phyloP scores from a whole-genome alignment of 2,797 vertebrate species.

The Etheostoma nigrum region DNA sequence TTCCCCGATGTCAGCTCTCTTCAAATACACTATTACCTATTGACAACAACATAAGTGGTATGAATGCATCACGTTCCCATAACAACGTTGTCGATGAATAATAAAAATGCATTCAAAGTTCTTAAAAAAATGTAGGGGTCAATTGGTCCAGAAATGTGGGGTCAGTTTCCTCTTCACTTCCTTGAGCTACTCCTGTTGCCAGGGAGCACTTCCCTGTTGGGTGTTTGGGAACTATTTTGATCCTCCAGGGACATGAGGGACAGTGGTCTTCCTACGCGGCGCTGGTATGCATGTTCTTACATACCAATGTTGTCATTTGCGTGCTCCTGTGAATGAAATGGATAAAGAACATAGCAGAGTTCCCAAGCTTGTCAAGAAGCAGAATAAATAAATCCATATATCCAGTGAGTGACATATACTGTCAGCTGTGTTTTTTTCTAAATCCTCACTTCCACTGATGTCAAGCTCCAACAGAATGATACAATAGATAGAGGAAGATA shows the following conservation, averaged over 20 bases:
- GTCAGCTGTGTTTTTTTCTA: slow-evolving; percentile 11
- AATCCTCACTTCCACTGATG: slow-evolving; percentile 9
- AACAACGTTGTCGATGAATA: slow-evolving; percentile 57
- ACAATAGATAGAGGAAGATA: background rate
- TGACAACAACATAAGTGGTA: slow-evolving; percentile 41
- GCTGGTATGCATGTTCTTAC: slow-evolving; percentile 58
- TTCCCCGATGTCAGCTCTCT: slow-evolving; percentile 4
- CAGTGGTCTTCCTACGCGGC: slow-evolving; percentile 43
- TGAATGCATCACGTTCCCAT: slow-evolving; percentile 53
- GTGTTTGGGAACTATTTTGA: slow-evolving; percentile 65
- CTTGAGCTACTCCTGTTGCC: slow-evolving; percentile 62
- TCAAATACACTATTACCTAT: slow-evolving; percentile 15
- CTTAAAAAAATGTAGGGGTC: slow-evolving; percentile 55
- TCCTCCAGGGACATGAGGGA: slow-evolving; percentile 57
- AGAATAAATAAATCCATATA: slow-evolving; percentile 28
- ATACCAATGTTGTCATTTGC: slow-evolving; percentile 53
- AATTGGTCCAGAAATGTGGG: slow-evolving; percentile 53
- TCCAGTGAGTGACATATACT: background rate
- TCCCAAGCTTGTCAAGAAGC: slow-evolving; percentile 59
- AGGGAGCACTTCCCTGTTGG: slow-evolving; percentile 58
- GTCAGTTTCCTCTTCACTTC: slow-evolving; percentile 59
- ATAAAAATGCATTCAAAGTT: slow-evolving; percentile 57
- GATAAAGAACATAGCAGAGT: slow-evolving; percentile 34
- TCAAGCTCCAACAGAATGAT: background rate
- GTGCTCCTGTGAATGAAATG: slow-evolving; percentile 29